Evolutionary conservation across 37 sponge, comb jelly and placozoan genomes (phyloP).

Genomic region (Eunapius fragilis): DNA sequence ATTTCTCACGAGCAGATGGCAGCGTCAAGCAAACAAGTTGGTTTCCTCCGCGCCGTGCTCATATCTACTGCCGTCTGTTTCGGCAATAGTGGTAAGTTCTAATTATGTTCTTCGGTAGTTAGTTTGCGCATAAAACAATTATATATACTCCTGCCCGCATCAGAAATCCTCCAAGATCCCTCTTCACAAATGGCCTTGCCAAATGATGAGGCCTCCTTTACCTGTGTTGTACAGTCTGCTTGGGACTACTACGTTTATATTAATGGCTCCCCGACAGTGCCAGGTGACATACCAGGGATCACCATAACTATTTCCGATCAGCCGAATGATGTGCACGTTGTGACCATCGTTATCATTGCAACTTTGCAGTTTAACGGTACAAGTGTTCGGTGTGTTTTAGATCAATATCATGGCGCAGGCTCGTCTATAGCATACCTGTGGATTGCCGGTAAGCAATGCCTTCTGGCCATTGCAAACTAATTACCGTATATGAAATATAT

Average conservation of each 20-base stretch:
- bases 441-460: neutral
- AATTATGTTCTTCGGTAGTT: too few relatives aligned
- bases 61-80: too few relatives aligned
- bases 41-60: too few relatives aligned
- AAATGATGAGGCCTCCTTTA: neutral
- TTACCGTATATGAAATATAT: neutral
- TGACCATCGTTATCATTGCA: neutral
- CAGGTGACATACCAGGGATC: neutral
- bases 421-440: neutral
- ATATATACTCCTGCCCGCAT: too few relatives aligned
- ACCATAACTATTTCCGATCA: neutral
- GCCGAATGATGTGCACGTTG: neutral
- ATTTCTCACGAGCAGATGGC: too few relatives aligned
- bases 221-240: neutral
- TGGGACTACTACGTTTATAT: neutral
- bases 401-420: neutral
- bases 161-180: neutral
- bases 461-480: neutral
- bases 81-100: neutral
- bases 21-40: too few relatives aligned
- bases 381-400: neutral
- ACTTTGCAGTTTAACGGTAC: neutral
- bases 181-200: neutral
- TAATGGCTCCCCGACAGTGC: neutral
- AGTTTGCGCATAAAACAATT: neutral